These are phyloP conservation scores for Edolisoma coerulescens DNA, from an alignment of 2,113 vertebrate species.

Conservation along the genomic window DNA sequence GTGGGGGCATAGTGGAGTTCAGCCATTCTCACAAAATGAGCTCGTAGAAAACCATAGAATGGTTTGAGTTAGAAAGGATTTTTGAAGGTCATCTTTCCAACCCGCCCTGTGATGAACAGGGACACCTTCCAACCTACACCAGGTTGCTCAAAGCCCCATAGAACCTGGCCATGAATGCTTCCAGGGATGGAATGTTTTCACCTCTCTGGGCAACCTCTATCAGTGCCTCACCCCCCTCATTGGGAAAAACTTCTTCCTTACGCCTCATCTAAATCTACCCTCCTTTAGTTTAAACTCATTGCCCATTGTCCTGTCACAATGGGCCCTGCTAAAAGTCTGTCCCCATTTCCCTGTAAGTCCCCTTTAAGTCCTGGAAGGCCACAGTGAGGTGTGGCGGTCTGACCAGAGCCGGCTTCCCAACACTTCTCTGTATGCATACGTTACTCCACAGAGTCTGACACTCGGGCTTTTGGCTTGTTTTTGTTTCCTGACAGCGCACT, in stretches of 20 bases:
- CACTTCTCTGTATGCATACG: rapidly evolving
- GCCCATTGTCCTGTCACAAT: neutral
- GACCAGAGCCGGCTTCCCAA: neutral
- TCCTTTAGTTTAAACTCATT: neutral
- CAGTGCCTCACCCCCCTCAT: neutral
- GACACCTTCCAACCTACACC: neutral
- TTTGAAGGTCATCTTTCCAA: neutral
- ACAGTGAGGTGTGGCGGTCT: neutral
- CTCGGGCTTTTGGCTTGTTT: neutral
- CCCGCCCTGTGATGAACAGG: rapidly evolving
- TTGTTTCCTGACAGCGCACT: constrained; percentile 4
- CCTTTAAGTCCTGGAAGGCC: neutral
- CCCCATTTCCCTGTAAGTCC: neutral
- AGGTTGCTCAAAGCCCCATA: neutral
- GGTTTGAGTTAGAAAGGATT: neutral
- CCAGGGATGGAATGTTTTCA: neutral
- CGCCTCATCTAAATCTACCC: neutral
- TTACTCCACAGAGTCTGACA: neutral
- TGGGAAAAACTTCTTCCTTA: neutral
- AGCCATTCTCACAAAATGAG: neutral
- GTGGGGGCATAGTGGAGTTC: neutral
- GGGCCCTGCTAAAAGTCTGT: neutral
- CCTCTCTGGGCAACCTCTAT: neutral
- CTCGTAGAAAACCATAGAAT: neutral
- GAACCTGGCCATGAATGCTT: neutral